A percentile compares a stretch with the other conserved stretches of the same genome.
Evolutionary conservation across 2,888 invertebrate species (phyloP).

Genomic region (Eristalinus sepulchralis): DNA sequence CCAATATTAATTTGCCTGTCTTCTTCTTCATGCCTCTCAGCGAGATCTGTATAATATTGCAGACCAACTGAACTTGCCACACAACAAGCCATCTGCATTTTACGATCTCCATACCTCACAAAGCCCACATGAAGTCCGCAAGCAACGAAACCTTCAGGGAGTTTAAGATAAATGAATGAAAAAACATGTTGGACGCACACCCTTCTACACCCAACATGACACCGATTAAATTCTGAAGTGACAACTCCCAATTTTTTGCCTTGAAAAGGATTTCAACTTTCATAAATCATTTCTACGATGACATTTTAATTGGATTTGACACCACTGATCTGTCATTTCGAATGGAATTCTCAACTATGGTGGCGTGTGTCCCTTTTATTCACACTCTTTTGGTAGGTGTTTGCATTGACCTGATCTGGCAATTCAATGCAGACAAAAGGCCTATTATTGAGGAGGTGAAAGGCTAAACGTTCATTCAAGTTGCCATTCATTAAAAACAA

Average conservation of each 20-base stretch:
- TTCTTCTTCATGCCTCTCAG: no score
- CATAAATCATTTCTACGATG: background rate
- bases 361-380: background rate
- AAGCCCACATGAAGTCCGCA: background rate
- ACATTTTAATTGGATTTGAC: background rate
- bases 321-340: background rate
- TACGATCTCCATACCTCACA: background rate
- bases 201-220: background rate
- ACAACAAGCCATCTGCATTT: background rate
- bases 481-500: slow-evolving; percentile 21
- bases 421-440: background rate
- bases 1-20: no score
- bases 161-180: background rate
- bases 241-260: background rate
- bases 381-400: background rate
- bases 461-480: background rate
- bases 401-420: background rate
- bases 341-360: background rate
- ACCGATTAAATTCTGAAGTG: background rate
- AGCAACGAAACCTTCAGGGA: background rate
- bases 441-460: background rate
- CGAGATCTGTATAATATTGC: background rate
- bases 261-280: background rate
- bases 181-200: background rate
- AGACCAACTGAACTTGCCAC: background rate